These are phyloP conservation scores for Galaxea fascicularis DNA, from an alignment of 92 coral and sea anemone genomes.

Conservation along the genomic window DNA sequence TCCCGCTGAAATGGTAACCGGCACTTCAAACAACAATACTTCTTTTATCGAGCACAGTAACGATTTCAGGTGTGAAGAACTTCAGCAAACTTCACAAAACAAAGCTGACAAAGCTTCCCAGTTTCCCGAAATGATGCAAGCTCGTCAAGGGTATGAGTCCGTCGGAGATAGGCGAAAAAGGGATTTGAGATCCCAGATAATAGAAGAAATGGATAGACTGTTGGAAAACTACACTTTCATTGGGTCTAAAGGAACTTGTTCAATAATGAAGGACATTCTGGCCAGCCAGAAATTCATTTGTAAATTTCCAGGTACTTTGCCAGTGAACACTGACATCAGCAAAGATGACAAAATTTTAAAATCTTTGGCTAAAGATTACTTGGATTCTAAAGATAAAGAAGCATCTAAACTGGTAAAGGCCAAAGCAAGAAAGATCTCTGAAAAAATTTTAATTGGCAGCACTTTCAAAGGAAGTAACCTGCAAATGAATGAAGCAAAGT, in stretches of 20 bases:
- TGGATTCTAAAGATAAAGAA: no score
- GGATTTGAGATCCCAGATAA: not conserved
- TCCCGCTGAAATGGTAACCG: no score
- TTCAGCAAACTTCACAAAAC: no score
- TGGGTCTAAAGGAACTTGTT: constrained; percentile 4
- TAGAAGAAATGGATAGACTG: not conserved
- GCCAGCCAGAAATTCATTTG: no score
- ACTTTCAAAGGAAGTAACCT: constrained; percentile 20
- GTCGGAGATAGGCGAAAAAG: no score
- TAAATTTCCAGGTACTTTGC: not conserved
- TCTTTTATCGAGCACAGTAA: no score
- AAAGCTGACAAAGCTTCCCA: constrained; percentile 44
- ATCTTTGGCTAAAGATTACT: constrained; percentile 26
- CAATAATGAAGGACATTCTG: constrained; percentile 18
- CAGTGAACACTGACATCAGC: not conserved
- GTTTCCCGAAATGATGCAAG: constrained; percentile 21
- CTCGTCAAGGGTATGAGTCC: no score
- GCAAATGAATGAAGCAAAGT: constrained; percentile 19
- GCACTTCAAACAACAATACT: no score
- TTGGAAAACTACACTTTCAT: constrained; percentile 1
- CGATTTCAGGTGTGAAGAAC: no score
- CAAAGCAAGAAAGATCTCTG: not conserved
- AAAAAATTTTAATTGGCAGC: constrained; percentile 44
- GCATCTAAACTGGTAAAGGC: constrained; percentile 24
- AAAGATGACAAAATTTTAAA: no score